phyloP scores from a whole-genome alignment of 2,797 vertebrate genomes.

The Sebastes wilsoni region DNA sequence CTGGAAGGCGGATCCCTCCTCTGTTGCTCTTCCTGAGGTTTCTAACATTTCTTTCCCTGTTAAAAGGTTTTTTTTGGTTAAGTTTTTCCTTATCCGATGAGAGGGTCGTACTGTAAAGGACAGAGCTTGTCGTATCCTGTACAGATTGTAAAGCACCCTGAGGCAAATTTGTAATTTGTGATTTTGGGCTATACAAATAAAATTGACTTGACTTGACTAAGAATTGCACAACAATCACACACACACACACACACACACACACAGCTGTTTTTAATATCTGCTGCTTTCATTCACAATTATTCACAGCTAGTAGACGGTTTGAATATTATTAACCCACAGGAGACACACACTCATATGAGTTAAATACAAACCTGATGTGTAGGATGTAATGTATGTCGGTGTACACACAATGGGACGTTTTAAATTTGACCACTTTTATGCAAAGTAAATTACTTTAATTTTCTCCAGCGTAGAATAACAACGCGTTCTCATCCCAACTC shows the following conservation, averaged over 20 bases:
- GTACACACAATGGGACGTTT: neutral
- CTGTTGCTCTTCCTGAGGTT: too few relatives aligned
- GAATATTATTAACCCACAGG: conserved; percentile 21
- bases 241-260: neutral
- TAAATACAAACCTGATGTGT: conserved; percentile 37
- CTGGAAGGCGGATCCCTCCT: too few relatives aligned
- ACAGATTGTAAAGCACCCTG: too few relatives aligned
- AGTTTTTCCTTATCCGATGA: too few relatives aligned
- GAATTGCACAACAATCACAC: neutral
- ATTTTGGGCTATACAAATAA: too few relatives aligned
- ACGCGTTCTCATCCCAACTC: too few relatives aligned
- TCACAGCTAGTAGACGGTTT: conserved; percentile 20
- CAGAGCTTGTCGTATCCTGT: too few relatives aligned
- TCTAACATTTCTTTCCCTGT: too few relatives aligned
- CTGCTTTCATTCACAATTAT: conserved; percentile 43
- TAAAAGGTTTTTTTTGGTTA: too few relatives aligned
- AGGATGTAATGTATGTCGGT: neutral
- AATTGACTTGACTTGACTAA: neutral
- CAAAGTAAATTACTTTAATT: neutral
- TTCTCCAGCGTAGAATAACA: neutral
- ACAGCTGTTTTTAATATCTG: conserved; percentile 52
- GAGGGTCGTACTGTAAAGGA: too few relatives aligned
- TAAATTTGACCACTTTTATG: neutral
- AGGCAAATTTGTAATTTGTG: too few relatives aligned
- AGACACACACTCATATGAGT: neutral